Conservation (phyloP, 2,113 vertebrate genomes). For the Oceanodroma tethys region DNA sequence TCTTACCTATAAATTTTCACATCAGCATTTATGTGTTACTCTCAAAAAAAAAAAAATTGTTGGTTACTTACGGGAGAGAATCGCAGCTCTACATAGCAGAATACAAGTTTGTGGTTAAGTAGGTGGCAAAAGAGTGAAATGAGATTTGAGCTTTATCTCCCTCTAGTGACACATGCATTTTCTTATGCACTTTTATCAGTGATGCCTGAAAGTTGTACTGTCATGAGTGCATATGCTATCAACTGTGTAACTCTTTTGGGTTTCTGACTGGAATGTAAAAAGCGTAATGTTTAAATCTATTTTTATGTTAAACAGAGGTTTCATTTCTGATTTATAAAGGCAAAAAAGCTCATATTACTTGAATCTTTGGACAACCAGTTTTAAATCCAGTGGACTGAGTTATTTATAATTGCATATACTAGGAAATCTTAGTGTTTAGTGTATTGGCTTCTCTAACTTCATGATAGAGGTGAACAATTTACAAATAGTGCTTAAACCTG, state of each 20-base stretch:
- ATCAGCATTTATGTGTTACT: background rate
- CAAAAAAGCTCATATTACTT: background rate
- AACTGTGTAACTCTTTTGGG: fast-evolving
- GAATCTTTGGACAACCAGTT: background rate
- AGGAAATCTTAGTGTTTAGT: background rate
- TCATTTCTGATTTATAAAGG: background rate
- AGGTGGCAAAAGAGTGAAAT: background rate
- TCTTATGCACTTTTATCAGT: background rate
- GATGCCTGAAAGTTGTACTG: background rate
- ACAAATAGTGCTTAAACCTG: background rate
- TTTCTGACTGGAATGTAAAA: background rate
- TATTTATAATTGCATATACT: background rate
- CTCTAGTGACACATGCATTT: background rate
- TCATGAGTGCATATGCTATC: background rate
- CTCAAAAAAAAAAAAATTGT: background rate
- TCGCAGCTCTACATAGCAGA: background rate
- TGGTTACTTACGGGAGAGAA: background rate
- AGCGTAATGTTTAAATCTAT: background rate
- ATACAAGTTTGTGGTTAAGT: background rate
- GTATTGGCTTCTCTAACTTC: background rate
- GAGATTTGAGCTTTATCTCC: background rate
- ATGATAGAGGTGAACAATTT: background rate
- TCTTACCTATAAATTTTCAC: background rate
- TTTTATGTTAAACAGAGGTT: background rate
- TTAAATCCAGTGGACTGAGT: background rate